Evolutionary conservation across 2,113 vertebrate genomes (phyloP), one percentile per base, ranked within the genome.

Genomic region (Anhinga rufa): DNA sequence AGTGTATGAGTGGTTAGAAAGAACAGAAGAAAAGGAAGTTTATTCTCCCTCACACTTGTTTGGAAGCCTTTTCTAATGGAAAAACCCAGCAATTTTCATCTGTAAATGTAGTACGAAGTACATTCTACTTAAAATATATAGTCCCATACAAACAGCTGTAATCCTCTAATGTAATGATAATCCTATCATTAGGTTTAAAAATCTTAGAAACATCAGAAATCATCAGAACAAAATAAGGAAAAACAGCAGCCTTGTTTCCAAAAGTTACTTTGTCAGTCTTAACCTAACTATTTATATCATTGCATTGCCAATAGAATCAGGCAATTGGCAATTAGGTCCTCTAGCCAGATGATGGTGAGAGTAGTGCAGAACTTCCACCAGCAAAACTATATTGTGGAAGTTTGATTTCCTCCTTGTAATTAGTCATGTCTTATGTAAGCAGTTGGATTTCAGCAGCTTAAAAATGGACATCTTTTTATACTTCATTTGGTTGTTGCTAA

Each of bases 381-480:
- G 71, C 38, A 90, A 48, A 94, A 80, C 18, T 89, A 11, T 29
- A 7, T 60, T 54, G 28, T 90, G 71, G 79, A 92, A 90, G 38
- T 90, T 95, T 72, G 40, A 25, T 80, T 96, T 95, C 75, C 82
- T 91, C 46, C 31, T 54, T 69, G 34, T 93, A 95, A 92, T 95
- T 96, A 96, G 93, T 93, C 93, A 90, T 74, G n/a, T 95, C 79
- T 96, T 96, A 94, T 77, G 64, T 94, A 96, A 96, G 80, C 2
- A 0, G 38, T 79, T 96, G 83, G 89, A 91, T 93, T 91, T 96
- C 31, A 4, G 65, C 42, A 93, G 60, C 82, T 93, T 93, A 93
- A 95, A 97, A 95, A 95, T 86, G 70, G 92, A 82, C 88, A 81
- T 93, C 64, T 95, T 96, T 96, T 96, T 94, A 88, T 96, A 88